Base-by-base conservation (phyloP, 2,113 vertebrate genomes). In the Dolichotis patagonum region DNA sequence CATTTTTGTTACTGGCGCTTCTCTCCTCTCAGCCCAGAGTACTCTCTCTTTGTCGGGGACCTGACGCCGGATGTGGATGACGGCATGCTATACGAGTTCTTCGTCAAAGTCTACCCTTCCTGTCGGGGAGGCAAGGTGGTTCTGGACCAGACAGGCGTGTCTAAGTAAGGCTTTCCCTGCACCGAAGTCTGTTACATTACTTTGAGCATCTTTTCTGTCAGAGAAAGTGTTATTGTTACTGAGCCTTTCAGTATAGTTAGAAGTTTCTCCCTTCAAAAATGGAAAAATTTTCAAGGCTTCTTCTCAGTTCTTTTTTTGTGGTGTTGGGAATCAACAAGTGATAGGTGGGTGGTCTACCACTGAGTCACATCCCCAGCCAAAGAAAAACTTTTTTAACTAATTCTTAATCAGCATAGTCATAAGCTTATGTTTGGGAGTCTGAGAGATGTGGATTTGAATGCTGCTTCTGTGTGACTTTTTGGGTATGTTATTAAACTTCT, bases 1-100 rank as follows among this genome's bases (percentile, higher is more conserved):
- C 49, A 58, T 35, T 3, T 82, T 81, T 43, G 65, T 91, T 16
- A 77, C 86, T 95, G 82, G 71, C 67, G 63, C 73, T 67, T 97
- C 65, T 98, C 92, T 98, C 84, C 91, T 94, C 97, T 86, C 88
- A 99, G 99, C 96, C 99, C 99, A 89, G 99, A 99, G 97, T 99
- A 99, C 95, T 99, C 99, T 69, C 98, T 99, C 87, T 99, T 99
- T 97, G 99, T 99, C 85, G 99, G 99, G 85, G 99, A 99, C 96
- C 98, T 99, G 77, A 99, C 99, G 73, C 99, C 99, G 3, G 99
- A 99, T 0, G 99, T 99, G 98, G 99, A 99, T 67, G 99, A 99
- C 83, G 99, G 99, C 85, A 99, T 99, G 99, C 98, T 99, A 60
- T 99, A 99, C 85, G 99, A 99, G 97, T 99, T 99, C 98, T 99